Base-by-base conservation (phyloP, 2,797 vertebrate genomes). In the Phrynocephalus vlangalii region DNA sequence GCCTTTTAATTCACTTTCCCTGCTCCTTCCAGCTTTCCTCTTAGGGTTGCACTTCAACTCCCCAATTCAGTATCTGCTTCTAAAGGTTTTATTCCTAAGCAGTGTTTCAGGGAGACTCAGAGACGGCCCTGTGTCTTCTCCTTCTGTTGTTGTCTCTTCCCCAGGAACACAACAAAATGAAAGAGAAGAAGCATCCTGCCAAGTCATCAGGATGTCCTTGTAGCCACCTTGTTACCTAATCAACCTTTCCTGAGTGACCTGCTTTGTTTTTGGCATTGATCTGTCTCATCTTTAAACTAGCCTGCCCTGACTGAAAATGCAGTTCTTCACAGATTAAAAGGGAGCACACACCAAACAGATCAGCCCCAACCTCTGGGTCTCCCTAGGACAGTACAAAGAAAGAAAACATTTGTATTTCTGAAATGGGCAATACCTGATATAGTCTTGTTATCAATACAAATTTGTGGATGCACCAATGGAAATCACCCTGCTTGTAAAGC, bases 121-220 rank as follows among this genome's bases (percentile, higher is more conserved):
- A 30, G 7, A n/a, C 20, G 50, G 20, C 33, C 30, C 33, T 60
- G 11, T 1, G 24, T 5, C 30, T 80, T 28, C 24, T 10, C 3
- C 30, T 80, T 28, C 24, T 10, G n/a, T 30, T 60, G n/a, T 18
- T 72, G 68, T 33, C n/a, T 38, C 38, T 67, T 72, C n/a, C 33
- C 48, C 13, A 83, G n/a, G 48, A 56, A 30, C 20, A 50, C 30
- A 66, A 30, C 22, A 81, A 38, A 81, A 44, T 7, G 33, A 3
- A 80, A 80, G 48, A 28, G 26, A 79, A 79, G 78, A 79, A 24
- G 38, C 20, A 11, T 5, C 71, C 5, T 52, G 48, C 67, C 82
- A 83, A 60, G 28, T 79, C 78, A 79, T 56, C 72, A 76, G 60
- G 28, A 76, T 44, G 72, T 24, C 77, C 26, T 80, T 79, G 50